Percentiles rank a stretch among this genome's conserved stretches.
phyloP scores from a whole-genome alignment of 1,140 invertebrate species.

The Drosophila sp. region DNA sequence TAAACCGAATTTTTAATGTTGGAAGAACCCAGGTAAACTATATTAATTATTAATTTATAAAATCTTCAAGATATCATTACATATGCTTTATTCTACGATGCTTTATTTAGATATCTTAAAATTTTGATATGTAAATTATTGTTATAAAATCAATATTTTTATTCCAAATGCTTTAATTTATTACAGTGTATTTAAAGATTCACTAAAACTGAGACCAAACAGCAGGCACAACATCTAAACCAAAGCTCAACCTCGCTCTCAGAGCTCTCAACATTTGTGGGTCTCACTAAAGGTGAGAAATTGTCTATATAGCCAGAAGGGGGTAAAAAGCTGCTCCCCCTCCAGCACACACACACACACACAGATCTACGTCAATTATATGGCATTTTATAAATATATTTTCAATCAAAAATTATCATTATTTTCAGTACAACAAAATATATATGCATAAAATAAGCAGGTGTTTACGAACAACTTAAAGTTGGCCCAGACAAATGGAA shows the following conservation, averaged over 20 bases:
- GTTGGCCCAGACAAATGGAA: slow-evolving; percentile 4
- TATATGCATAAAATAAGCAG: slow-evolving; percentile 72
- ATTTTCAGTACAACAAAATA: slow-evolving; percentile 64
- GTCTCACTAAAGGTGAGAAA: slow-evolving; percentile 77
- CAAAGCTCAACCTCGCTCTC: neutral
- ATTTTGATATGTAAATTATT: no score
- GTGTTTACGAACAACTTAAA: slow-evolving; percentile 72
- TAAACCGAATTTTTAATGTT: no score
- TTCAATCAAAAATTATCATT: slow-evolving; percentile 72
- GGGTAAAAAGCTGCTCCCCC: slow-evolving; percentile 68
- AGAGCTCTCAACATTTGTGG: slow-evolving; percentile 54
- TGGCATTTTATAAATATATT: slow-evolving; percentile 72
- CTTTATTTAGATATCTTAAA: no score
- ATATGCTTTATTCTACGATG: no score
- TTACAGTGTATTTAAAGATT: slow-evolving; percentile 25
- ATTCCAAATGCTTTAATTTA: neutral
- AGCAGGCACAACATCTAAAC: neutral
- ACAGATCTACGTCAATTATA: slow-evolving; percentile 58
- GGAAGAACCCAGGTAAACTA: no score
- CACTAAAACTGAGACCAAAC: neutral
- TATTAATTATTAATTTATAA: no score
- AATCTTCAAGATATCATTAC: no score
- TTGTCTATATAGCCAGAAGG: slow-evolving; percentile 69
- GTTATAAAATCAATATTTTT: no score
- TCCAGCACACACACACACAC: slow-evolving; percentile 34